Base-by-base conservation (phyloP, 1,140 invertebrate genomes). In the Oscheius sp. region DNA sequence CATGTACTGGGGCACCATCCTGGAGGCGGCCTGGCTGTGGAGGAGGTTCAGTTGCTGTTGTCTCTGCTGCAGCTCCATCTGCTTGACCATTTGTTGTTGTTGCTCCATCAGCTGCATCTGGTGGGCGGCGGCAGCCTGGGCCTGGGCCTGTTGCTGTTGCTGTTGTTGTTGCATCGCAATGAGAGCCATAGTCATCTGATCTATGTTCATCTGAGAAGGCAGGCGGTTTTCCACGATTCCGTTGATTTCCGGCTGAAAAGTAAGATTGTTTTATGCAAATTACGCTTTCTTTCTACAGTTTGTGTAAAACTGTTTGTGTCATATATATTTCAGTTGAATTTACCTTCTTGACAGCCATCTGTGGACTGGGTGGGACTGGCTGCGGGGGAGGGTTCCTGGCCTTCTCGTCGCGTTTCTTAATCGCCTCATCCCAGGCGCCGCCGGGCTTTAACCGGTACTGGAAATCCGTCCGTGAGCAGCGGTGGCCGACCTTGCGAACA, bases 51-150 rank as follows among this genome's bases (percentile, higher is more conserved):
- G 15, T 23, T 26, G 7, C 66, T 68, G 66, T 29, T 28, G 7
- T 46, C 63, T 66, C 66, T 66, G 64, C 36, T 68, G 45, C 26
- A 55, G 31, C 46, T 66, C 36, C 15, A 26, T 26, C 36, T 68
- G 46, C 36, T 66, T 32, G 32, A 38, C 4, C 4, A 38, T 38
- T 3, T 35, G 32, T 59, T 66, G 64, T 28, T 68, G 66, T 28
- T 68, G 52, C 20, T 23, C 15, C 46, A 66, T 65, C 26, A 68
- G 4, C 23, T 63, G 29, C 64, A 66, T 64, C 18, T 42, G 31
- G 36, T 45, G 31, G 35, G 28, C 26, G 46, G 13, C n/a, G 4
- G 29, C 32, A 64, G 45, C 55, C 29, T 63, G 64, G 7, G 55
- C 23, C 26, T 55, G 66, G 28, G 23, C 23, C 35, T 26, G 66